phyloP scores from a whole-genome alignment of 2,113 vertebrate species.

The Oncorhynchus mykiss region DNA sequence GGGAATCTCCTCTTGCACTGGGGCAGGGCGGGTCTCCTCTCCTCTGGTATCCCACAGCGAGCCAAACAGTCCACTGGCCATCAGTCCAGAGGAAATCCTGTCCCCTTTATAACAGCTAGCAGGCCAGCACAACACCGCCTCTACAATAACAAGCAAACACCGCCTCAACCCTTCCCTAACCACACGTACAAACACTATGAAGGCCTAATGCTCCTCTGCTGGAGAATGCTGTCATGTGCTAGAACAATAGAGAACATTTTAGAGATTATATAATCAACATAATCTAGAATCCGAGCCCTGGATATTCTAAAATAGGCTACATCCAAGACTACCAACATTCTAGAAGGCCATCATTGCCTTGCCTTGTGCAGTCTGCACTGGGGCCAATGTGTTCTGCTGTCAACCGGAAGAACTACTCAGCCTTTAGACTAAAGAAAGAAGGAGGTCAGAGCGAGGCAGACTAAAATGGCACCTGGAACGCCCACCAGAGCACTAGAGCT shows the following conservation, averaged over 20 bases:
- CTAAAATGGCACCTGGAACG: slow-evolving; percentile 28
- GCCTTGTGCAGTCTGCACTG: too few species aligned
- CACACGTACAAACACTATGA: slow-evolving; percentile 35
- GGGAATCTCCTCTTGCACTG: neutral
- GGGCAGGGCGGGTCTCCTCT: slow-evolving; percentile 20
- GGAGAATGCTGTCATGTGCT: too few species aligned
- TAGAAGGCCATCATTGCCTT: too few species aligned
- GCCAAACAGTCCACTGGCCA: slow-evolving; percentile 11
- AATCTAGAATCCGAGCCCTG: too few species aligned
- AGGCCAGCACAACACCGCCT: slow-evolving; percentile 24
- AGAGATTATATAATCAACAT: too few species aligned
- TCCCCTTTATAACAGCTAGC: slow-evolving; percentile 38
- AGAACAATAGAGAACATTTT: too few species aligned
- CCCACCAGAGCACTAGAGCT: slow-evolving; percentile 7
- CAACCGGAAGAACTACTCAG: neutral
- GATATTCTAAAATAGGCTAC: too few species aligned
- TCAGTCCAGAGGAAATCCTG: slow-evolving; percentile 66
- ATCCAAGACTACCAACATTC: too few species aligned
- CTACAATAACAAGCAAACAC: slow-evolving; percentile 37
- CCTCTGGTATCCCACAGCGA: neutral
- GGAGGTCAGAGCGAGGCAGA: slow-evolving; percentile 25
- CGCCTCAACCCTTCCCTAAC: neutral
- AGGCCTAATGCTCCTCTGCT: neutral
- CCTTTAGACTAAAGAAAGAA: slow-evolving; percentile 4
- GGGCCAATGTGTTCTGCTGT: too few species aligned